phyloP scores from a whole-genome alignment of 1,140 invertebrate genomes.

The Intoshia linei region DNA sequence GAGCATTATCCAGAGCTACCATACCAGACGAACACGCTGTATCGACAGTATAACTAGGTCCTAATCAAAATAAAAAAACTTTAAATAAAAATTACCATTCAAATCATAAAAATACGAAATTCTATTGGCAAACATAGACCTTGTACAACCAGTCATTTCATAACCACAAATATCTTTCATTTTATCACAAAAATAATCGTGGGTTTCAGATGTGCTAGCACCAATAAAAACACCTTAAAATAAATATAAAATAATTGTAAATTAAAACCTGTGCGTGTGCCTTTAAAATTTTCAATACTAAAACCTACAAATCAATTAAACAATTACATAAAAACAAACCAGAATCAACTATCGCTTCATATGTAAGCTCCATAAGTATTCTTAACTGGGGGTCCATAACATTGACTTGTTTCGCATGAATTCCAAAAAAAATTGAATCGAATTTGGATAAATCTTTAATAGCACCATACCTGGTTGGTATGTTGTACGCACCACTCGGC shows the following conservation, averaged over 20 bases:
- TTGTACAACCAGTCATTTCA: conserved; percentile 52
- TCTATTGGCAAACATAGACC: conserved; percentile 77
- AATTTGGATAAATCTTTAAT: conserved; percentile 51
- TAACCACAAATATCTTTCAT: conserved; percentile 43
- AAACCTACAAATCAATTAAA: not conserved
- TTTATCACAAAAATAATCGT: conserved; percentile 34
- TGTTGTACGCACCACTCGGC: conserved; percentile 26
- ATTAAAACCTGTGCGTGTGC: not conserved
- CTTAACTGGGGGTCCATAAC: conserved; percentile 74
- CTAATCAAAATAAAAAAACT: conserved; percentile 13
- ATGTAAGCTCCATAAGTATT: conserved; percentile 54
- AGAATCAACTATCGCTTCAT: conserved; percentile 71
- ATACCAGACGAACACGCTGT: conserved; percentile 74
- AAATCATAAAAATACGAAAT: conserved; percentile 77
- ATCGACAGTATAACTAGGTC: conserved; percentile 63
- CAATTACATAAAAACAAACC: conserved; percentile 24
- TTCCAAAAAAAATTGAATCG: conserved; percentile 65
- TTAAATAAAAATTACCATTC: conserved; percentile 22
- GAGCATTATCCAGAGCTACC: conserved; percentile 50
- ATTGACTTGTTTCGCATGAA: conserved; percentile 59
- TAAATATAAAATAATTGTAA: not conserved
- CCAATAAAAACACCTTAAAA: conserved; percentile 46
- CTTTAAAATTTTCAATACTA: not conserved
- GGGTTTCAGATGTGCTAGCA: conserved; percentile 46
- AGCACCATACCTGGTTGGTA: conserved; percentile 52